Percentiles rank a stretch among this genome's conserved stretches.
Conservation (phyloP, 2,797 vertebrate genomes). For the Poliocrania exsul region DNA sequence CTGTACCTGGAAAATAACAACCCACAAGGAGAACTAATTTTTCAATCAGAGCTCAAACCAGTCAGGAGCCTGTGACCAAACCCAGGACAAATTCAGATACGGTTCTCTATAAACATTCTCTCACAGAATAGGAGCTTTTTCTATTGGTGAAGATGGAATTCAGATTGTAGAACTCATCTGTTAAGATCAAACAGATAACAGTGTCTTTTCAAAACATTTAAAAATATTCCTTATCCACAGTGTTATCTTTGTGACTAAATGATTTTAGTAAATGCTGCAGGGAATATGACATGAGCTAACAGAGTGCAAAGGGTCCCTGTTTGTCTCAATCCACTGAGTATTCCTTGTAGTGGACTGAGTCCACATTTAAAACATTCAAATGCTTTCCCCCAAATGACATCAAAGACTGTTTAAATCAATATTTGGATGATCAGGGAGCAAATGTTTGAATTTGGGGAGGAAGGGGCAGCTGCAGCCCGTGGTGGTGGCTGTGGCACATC, state of each 20-base stretch:
- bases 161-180: not conserved
- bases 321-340: not conserved
- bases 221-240: conserved; percentile 27
- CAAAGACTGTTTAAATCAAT: conserved; percentile 37
- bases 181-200: conserved; percentile 7
- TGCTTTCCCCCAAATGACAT: not conserved
- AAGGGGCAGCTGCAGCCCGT: not conserved
- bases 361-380: conserved; percentile 8
- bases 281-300: not conserved
- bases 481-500: not conserved
- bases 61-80: not conserved
- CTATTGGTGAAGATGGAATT: not conserved
- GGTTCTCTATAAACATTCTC: not conserved
- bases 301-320: conserved; percentile 5
- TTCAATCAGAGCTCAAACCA: not conserved
- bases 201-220: not conserved
- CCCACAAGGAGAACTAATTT: not conserved
- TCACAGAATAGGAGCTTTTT: not conserved
- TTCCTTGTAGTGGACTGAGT: not conserved
- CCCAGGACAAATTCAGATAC: not conserved
- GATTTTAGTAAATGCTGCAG: not conserved
- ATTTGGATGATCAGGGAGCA: conserved; percentile 29
- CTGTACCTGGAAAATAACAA: conserved; percentile 32
- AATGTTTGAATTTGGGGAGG: conserved; percentile 35
- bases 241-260: conserved; percentile 19